Percentiles rank a stretch among this genome's conserved stretches.
phyloP scores from a whole-genome alignment of 1,140 invertebrate genomes.

The Chymomyza costata region DNA sequence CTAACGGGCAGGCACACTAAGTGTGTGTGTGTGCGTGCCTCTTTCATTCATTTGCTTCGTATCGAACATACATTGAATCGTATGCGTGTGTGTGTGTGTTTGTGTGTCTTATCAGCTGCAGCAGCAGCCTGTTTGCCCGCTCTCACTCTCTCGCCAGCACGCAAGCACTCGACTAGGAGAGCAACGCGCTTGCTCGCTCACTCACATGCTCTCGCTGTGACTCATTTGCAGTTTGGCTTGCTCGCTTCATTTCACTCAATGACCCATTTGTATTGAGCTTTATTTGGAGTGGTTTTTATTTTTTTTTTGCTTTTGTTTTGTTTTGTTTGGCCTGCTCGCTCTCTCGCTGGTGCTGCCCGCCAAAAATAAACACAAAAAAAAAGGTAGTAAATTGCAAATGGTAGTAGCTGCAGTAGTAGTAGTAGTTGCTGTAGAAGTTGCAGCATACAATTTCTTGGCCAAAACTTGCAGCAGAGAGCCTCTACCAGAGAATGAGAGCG shows the following conservation, averaged over 20 bases:
- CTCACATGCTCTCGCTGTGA: slow-evolving; percentile 11
- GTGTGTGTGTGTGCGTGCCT: slow-evolving; percentile 12
- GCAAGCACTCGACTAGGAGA: slow-evolving; percentile 12
- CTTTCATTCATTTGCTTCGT: slow-evolving; percentile 67
- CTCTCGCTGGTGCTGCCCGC: background rate
- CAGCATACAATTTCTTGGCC: slow-evolving; percentile 42
- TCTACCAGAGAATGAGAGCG: slow-evolving; percentile 11
- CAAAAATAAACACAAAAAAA: slow-evolving; percentile 3
- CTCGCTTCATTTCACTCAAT: slow-evolving; percentile 52
- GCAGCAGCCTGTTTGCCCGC: slow-evolving; percentile 18
- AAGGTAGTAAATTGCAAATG: slow-evolving; percentile 22
- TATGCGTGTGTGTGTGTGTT: slow-evolving; percentile 17
- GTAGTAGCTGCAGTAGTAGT: slow-evolving; percentile 27
- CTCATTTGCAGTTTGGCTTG: slow-evolving; percentile 13
- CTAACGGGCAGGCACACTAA: slow-evolving; percentile 14
- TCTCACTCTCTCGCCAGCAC: slow-evolving; percentile 35
- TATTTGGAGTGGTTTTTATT: slow-evolving; percentile 38
- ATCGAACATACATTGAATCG: slow-evolving; percentile 73
- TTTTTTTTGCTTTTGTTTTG: slow-evolving; percentile 22
- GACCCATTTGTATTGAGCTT: slow-evolving; percentile 59
- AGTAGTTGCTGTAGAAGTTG: slow-evolving; percentile 30
- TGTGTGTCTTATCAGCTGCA: slow-evolving; percentile 67
- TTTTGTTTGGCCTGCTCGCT: slow-evolving; percentile 17
- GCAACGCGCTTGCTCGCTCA: slow-evolving; percentile 6
- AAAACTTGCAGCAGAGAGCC: slow-evolving; percentile 33